Evolutionary conservation across 2,888 invertebrate species (phyloP), one percentile per base, ranked within the genome.

Genomic region (Apodemia mormo): DNA sequence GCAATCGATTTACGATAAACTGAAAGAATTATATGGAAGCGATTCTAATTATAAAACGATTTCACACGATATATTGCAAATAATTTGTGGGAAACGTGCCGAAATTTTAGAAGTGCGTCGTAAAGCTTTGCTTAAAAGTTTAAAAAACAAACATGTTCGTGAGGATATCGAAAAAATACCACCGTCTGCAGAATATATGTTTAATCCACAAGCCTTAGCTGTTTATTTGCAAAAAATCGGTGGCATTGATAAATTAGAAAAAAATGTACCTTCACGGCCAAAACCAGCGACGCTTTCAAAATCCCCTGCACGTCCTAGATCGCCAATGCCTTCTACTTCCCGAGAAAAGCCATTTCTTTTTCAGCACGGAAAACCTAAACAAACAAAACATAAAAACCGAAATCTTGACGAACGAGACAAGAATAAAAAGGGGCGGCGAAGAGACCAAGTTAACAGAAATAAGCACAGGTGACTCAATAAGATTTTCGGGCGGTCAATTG

Each of bases 31-130:
- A 52, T 73, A 0, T 40, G 40, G 40, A 40, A 40, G 40, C 40
- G 67, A 73, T 33, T 73, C 72, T 1, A n/a, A 58, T 6, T 73
- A 71, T 68, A 73, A 69, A 58, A 58, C 54, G 8, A 70, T 71
- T 22, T 71, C 72, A 14, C 72, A 71, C 40, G 74, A 74, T 22
- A 72, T 73, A 40, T 40, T 40, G 8, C 40, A 40, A 40, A 40
- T 40, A 7, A 40, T 40, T 40, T 40, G 40, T 7, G 40, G 40
- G 40, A 40, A 40, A 40, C 22, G 22, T 7, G 37, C 37, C 37
- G 37, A 37, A 37, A 37, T 14, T 1, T 12, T 72, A 54, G 69
- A 72, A 33, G n/a, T 66, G 37, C 68, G 73, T n/a, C 61, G 72
- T 12, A 70, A 45, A 29, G n/a, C 43, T 5, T 37, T 69, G 3